Evolutionary conservation across 1,140 invertebrate genomes (phyloP).

Genomic region (Notospermus geniculatus): DNA sequence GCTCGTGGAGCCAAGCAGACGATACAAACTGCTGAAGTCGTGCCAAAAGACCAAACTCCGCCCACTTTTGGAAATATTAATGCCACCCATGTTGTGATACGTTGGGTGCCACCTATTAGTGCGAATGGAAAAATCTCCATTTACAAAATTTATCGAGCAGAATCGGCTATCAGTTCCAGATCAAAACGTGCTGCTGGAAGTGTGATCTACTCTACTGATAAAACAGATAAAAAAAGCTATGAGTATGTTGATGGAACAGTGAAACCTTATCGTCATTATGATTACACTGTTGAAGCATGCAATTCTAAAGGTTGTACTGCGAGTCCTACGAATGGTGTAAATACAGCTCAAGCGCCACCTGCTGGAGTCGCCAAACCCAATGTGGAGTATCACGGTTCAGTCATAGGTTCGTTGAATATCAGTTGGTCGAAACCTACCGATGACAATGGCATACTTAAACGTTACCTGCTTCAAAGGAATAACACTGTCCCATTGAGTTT

Average conservation of each 20-base stretch:
- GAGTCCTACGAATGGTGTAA: conserved; percentile 38
- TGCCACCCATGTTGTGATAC: conserved; percentile 31
- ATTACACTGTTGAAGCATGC: conserved; percentile 42
- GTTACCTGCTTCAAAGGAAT: conserved; percentile 47
- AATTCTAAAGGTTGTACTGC: conserved; percentile 37
- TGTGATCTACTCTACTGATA: conserved; percentile 39
- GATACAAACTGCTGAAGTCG: conserved; percentile 45
- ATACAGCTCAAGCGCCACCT: conserved; percentile 43
- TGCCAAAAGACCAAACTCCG: conserved; percentile 36
- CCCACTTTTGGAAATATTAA: conserved; percentile 36
- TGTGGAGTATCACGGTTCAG: conserved; percentile 27
- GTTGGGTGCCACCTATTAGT: conserved; percentile 41
- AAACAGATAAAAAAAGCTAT: conserved; percentile 32
- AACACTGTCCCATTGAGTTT: conserved; percentile 41
- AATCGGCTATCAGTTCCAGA: conserved; percentile 15
- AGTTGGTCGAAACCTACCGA: conserved; percentile 40
- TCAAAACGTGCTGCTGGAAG: conserved; percentile 32
- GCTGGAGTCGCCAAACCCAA: conserved; percentile 39
- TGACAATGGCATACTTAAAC: conserved; percentile 48
- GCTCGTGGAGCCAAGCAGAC: conserved; percentile 32
- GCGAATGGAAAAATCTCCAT: conserved; percentile 42
- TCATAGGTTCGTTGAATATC: conserved; percentile 33
- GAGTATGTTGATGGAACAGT: conserved; percentile 39
- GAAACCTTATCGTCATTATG: conserved; percentile 40
- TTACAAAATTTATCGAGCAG: conserved; percentile 40